Evolutionary conservation across 2,113 vertebrate genomes (phyloP).

Genomic region (Xyliphius kryptos): DNA sequence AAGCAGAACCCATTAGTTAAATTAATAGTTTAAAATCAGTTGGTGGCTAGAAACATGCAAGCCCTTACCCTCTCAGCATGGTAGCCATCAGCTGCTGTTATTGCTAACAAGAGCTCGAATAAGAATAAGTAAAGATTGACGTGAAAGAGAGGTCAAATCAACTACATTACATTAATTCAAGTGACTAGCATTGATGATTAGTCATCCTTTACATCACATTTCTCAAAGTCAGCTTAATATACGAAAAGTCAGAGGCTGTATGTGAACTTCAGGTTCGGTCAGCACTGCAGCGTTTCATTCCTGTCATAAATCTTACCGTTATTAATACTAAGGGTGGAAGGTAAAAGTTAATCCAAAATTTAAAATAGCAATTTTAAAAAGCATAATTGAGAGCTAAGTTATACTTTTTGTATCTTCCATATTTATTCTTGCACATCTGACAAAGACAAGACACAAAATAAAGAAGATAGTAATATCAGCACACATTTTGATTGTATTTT

Average conservation of each 20-base stretch:
- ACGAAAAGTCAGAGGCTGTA: neutral
- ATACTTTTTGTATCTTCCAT: constrained; percentile 20
- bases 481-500: constrained; percentile 27
- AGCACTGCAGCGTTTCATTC: neutral
- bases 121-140: too few species aligned
- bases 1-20: too few species aligned
- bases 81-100: too few species aligned
- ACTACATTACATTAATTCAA: too few species aligned
- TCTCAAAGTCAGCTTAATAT: neutral
- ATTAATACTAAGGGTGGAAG: neutral
- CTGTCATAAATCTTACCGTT: neutral
- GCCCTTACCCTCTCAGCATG: too few species aligned
- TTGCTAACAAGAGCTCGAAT: too few species aligned
- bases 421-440: constrained; percentile 27
- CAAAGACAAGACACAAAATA: constrained; percentile 25
- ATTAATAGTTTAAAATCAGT: too few species aligned
- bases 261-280: neutral
- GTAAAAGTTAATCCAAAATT: neutral
- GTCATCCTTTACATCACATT: too few species aligned
- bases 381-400: constrained; percentile 1
- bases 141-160: too few species aligned
- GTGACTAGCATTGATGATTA: too few species aligned
- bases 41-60: too few species aligned
- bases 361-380: constrained; percentile 1
- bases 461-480: constrained; percentile 8